Evolutionary conservation across 2,888 invertebrate genomes (phyloP), one percentile per base, ranked within the genome.

Genomic region (Acrocyrtus sp.): DNA sequence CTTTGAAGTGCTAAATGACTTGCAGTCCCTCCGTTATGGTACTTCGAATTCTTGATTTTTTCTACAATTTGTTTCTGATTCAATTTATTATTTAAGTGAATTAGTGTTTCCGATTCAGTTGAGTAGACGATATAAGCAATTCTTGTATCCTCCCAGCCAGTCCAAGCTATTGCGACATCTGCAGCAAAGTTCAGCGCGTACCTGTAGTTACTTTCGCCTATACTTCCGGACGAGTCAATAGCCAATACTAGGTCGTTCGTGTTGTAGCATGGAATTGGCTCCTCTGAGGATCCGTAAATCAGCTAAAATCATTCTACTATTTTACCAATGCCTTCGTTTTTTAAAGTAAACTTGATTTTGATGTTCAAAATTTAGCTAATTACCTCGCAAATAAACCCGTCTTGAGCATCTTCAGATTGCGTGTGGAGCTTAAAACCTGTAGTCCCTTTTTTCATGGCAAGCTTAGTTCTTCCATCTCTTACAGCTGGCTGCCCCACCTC

Each of bases 221-320:
- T 73, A 17, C 73, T 73, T 41, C 62, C 73, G 10, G 67, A 61
- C 3, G 73, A 73, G 51, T 67, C 73, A 19, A 73, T n/a, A 1
- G 67, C 48, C n/a, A 73, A 62, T 10, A 73, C 45, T 21, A 73
- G 61, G 27, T 73, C 67, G 19, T 65, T 72, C 27, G 53, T 41
- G n/a, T 17, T 15, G 41, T 48, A 56, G 27, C 70, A 70, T 17
- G 63, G 63, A 12, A 22, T 19, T 1, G 53, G 19, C n/a, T 62
- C 48, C 22, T 39, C 53, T 26, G 34, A 34, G 5, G 34, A 34
- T 5, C 34, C 34, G 12, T 8, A 34, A 8, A 8, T 34, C 5
- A 34, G 34, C 34, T 34, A 34, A 34, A 34, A 34, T n/a, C n/a
- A n/a, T n/a, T n/a, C n/a, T n/a, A 34, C 5, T 34, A 34, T 34